Evolutionary conservation across 2,113 vertebrate genomes (phyloP), one percentile per base, ranked within the genome.

Genomic region (Trematomus loennbergii): DNA sequence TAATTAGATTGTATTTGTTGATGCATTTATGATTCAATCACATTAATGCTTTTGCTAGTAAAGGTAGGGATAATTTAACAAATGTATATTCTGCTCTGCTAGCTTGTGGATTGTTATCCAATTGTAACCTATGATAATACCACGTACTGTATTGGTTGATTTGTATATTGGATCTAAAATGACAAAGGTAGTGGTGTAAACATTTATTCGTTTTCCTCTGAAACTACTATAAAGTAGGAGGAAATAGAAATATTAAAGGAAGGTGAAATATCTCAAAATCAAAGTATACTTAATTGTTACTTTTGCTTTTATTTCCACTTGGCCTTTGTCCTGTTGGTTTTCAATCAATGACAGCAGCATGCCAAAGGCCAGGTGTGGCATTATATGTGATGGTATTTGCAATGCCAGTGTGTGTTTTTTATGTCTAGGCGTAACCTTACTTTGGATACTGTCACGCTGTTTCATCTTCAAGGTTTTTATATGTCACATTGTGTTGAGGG

Each of bases 301-400:
- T 61, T 69, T 58, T 33, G 15, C n/a, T 63, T 72, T 53, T 72
- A 17, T 46, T 68, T 71, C 13, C 59, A n/a, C 53, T 9, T 60
- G 20, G 50, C 50, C 16, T 63, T 12, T 61, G 62, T 13, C 45
- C 48, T 50, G 13, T 62, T 61, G 67, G 63, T 49, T 20, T 65
- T 22, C 58, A 36, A 52, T 57, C n/a, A 54, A 45, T 48, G 25
- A 12, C 36, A 45, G 53, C 53, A 36, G 64, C 66, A 36, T 77
- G 68, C 72, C 73, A 60, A 25, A 68, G 55, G 18, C 29, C 76
- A 83, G 82, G 55, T 79, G 80, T 84, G 85, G 45, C 7, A 2
- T 63, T 9, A 3, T n/a, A 50, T 49, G 58, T 61, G 22, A 46
- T 40, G 59, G 71, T 60, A 75, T 87, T 66, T 65, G 57, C 13